Percentiles rank a stretch among this genome's conserved stretches.
These are phyloP conservation scores for Cromileptes altivelis DNA, from an alignment of 2,113 vertebrate genomes.

Conservation along the genomic window DNA sequence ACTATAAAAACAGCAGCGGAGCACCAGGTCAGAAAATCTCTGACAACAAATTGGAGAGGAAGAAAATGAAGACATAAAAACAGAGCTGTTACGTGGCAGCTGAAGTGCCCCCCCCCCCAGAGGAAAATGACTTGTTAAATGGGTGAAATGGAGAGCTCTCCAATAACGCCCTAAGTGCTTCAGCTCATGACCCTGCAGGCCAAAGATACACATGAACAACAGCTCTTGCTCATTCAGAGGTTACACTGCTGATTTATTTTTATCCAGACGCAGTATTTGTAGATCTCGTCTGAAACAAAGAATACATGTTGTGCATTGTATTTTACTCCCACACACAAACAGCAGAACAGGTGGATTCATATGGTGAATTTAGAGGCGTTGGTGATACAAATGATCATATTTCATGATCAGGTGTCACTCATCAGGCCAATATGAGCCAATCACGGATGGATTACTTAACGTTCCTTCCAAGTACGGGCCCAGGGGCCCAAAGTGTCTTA, in stretches of 20 bases:
- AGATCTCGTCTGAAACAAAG: not conserved
- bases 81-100: not conserved
- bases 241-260: not conserved
- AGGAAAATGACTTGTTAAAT: not conserved
- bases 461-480: no score
- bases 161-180: not conserved
- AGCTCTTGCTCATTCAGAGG: not conserved
- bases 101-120: not conserved
- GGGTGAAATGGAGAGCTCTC: not conserved
- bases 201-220: conserved; percentile 2
- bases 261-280: not conserved
- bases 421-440: no score
- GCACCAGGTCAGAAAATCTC: conserved; percentile 29
- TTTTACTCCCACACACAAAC: not conserved
- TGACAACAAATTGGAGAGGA: conserved; percentile 24
- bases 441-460: no score
- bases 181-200: conserved; percentile 5
- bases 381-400: no score
- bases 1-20: conserved; percentile 18
- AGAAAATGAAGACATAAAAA: conserved; percentile 28
- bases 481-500: no score
- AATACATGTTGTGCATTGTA: not conserved
- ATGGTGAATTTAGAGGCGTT: not conserved
- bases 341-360: not conserved
- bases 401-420: no score